Conservation (phyloP, 1,140 invertebrate genomes). For the silkworm (Bombyx mori) region DNA sequence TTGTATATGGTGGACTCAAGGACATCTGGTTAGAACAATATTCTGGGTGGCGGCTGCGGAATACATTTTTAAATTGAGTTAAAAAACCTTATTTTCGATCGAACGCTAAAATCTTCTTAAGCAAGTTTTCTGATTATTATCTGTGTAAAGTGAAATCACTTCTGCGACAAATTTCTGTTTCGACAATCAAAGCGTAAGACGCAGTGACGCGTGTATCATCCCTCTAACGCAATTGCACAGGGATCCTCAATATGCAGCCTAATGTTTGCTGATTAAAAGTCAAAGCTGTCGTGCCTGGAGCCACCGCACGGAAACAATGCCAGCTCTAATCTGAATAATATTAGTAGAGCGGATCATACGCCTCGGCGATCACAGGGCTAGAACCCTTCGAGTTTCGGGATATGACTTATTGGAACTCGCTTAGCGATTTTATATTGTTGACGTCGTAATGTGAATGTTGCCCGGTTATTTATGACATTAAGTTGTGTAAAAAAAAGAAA, state of each 20-base stretch:
- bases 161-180: no score
- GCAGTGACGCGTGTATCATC: slow-evolving; percentile 25
- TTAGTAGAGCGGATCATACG: slow-evolving; percentile 40
- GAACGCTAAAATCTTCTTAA: no score
- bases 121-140: no score
- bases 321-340: slow-evolving; percentile 41
- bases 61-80: no score
- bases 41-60: no score
- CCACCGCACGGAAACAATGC: slow-evolving; percentile 38
- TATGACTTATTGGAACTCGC: not conserved
- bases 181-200: slow-evolving; percentile 1
- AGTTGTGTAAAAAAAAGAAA: no score
- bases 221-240: slow-evolving; percentile 56
- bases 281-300: slow-evolving; percentile 49
- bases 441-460: not conserved
- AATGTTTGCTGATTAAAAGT: slow-evolving; percentile 63
- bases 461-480: not conserved
- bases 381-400: slow-evolving; percentile 9
- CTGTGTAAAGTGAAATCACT: no score
- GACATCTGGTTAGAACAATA: no score
- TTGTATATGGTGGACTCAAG: no score
- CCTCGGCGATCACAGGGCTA: slow-evolving; percentile 38
- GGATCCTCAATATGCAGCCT: slow-evolving; percentile 48
- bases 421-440: not conserved
- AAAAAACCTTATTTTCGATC: no score